phyloP scores from a whole-genome alignment of 1,140 invertebrate genomes.

The Drosophila malerkotliana region DNA sequence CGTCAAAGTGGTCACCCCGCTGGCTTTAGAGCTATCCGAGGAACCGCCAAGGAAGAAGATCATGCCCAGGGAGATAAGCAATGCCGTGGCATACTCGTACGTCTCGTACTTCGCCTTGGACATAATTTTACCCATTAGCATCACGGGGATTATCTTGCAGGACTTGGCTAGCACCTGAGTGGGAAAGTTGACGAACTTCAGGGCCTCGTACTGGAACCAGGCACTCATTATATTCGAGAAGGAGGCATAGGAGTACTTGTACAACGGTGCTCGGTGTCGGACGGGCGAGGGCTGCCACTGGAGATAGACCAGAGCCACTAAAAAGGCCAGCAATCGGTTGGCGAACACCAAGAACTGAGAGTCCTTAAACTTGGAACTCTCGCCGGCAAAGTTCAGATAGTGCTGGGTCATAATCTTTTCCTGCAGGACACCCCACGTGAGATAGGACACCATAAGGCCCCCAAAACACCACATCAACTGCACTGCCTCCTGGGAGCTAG shows the following conservation, averaged over 20 bases:
- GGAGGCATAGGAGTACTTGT: slow-evolving; percentile 98
- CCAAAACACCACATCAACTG: slow-evolving; percentile 91
- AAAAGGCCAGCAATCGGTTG: slow-evolving; percentile 94
- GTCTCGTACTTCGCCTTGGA: slow-evolving; percentile 94
- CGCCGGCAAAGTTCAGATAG: slow-evolving; percentile 87
- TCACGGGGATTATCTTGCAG: slow-evolving; percentile 96
- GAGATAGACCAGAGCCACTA: slow-evolving; percentile 88
- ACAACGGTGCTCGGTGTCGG: slow-evolving; percentile 93
- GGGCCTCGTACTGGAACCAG: slow-evolving; percentile 99
- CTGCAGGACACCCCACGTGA: slow-evolving; percentile 97
- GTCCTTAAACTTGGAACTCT: slow-evolving; percentile 91
- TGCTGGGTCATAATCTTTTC: slow-evolving; percentile 96
- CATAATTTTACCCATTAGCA: slow-evolving; percentile 98
- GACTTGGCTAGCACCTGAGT: slow-evolving; percentile 98
- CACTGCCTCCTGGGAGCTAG: slow-evolving; percentile 85
- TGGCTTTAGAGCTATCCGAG: slow-evolving; percentile 85
- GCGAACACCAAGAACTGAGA: slow-evolving; percentile 98
- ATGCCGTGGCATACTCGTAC: slow-evolving; percentile 96
- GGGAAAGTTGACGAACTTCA: slow-evolving; percentile 99
- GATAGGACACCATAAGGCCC: slow-evolving; percentile 94
- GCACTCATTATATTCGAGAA: slow-evolving; percentile 99
- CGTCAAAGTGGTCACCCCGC: slow-evolving; percentile 91
- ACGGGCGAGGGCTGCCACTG: slow-evolving; percentile 86
- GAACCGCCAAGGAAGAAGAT: slow-evolving; percentile 94
- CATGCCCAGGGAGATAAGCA: slow-evolving; percentile 96